Percentiles rank a stretch among this genome's conserved stretches.
These are phyloP conservation scores for Notamacropus eugenii DNA, from an alignment of 2,797 vertebrate species.

Conservation along the genomic window DNA sequence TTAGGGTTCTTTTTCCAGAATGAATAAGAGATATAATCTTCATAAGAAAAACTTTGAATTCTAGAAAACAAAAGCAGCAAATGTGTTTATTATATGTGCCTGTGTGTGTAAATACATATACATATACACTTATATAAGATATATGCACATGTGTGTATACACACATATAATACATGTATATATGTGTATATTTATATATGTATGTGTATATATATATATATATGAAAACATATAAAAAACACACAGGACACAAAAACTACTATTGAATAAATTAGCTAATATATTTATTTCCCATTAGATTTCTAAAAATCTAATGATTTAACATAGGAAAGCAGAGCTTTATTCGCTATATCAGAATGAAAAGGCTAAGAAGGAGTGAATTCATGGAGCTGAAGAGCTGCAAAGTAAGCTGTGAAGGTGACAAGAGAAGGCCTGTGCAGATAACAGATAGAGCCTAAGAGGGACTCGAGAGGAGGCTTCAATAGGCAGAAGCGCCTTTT, in stretches of 20 bases:
- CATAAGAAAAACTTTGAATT: not conserved
- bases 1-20: not conserved
- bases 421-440: conserved; percentile 46
- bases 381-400: not conserved
- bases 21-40: not conserved
- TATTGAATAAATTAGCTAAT: not conserved
- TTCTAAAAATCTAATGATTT: not conserved
- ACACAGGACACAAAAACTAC: not conserved
- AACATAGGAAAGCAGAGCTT: not conserved
- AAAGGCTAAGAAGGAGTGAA: not conserved
- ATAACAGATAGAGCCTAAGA: conserved; percentile 37
- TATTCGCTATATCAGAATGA: not conserved
- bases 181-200: not conserved
- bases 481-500: conserved; percentile 41
- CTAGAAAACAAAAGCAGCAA: not conserved
- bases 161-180: not conserved
- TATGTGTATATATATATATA: not conserved
- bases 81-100: not conserved
- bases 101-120: not conserved
- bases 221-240: not conserved
- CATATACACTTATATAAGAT: not conserved
- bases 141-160: not conserved
- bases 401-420: conserved; percentile 31
- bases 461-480: conserved; percentile 55
- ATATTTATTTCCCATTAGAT: not conserved